These are phyloP conservation scores for Scolopax rusticola DNA, from an alignment of 2,797 vertebrate genomes.

Conservation along the genomic window DNA sequence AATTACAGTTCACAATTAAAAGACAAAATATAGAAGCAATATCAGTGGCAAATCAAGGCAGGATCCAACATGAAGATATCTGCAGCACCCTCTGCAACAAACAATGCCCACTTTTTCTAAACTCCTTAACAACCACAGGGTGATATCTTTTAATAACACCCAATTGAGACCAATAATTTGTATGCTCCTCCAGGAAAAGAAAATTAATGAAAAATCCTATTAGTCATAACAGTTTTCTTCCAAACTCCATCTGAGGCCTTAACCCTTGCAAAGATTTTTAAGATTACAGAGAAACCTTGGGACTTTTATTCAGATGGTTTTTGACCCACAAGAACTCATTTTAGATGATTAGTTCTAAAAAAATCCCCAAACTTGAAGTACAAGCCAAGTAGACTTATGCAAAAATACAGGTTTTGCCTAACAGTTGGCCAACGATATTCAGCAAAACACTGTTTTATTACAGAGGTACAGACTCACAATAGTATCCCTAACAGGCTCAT, in stretches of 20 bases:
- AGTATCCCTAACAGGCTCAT: constrained; percentile 94
- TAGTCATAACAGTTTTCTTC: background rate
- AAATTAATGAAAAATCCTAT: background rate
- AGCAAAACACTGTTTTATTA: background rate
- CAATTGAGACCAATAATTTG: background rate
- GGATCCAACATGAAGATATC: background rate
- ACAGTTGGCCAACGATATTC: background rate
- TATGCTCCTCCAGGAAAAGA: background rate
- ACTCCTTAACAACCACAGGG: background rate
- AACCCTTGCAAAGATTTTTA: background rate
- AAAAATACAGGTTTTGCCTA: background rate
- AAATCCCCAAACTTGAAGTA: background rate
- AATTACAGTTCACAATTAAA: background rate
- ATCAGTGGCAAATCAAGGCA: accelerated
- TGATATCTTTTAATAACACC: accelerated
- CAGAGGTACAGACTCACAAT: constrained; percentile 81
- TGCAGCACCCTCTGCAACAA: background rate
- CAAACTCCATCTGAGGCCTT: background rate
- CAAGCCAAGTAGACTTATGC: background rate
- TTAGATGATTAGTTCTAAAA: accelerated
- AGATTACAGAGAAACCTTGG: background rate
- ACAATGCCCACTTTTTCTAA: accelerated
- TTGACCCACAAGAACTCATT: background rate
- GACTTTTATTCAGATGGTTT: background rate
- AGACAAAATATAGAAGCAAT: background rate